Evolutionary conservation across 2,113 vertebrate species (phyloP).

Genomic region (Platichthys stellatus): DNA sequence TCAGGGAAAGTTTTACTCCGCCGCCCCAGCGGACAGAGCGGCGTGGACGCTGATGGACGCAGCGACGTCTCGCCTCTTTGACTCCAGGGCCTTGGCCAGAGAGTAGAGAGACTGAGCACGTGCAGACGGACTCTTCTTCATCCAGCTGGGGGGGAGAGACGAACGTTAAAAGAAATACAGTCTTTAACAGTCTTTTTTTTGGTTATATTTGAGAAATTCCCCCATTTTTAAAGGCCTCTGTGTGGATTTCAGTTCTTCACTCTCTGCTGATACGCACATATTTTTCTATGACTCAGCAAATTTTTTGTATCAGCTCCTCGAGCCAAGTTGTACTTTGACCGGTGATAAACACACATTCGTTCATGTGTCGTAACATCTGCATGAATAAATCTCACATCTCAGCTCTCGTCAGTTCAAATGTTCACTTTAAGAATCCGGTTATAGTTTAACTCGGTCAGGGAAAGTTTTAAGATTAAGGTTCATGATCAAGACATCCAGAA

Average conservation of each 20-base stretch:
- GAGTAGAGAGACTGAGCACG: slow-evolving; percentile 84
- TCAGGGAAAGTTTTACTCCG: slow-evolving; percentile 28
- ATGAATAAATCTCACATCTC: too few relatives aligned
- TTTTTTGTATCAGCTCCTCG: slow-evolving; percentile 1
- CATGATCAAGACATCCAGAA: too few relatives aligned
- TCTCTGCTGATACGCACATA: neutral
- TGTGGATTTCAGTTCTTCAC: neutral
- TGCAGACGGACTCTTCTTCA: slow-evolving; percentile 75
- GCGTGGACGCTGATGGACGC: slow-evolving; percentile 71
- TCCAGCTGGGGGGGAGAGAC: slow-evolving; percentile 82
- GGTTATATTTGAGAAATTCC: neutral
- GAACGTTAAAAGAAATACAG: neutral
- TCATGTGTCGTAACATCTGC: neutral
- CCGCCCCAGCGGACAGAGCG: slow-evolving; percentile 60
- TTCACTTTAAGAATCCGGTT: neutral
- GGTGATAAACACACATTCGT: neutral
- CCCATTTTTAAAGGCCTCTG: neutral
- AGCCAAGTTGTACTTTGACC: slow-evolving; percentile 36
- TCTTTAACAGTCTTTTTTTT: neutral
- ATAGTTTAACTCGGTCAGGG: neutral
- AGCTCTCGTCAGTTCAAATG: neutral
- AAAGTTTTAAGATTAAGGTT: neutral
- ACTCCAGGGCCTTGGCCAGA: slow-evolving; percentile 84
- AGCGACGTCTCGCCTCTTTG: slow-evolving; percentile 72
- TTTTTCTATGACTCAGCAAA: slow-evolving; percentile 1